Base-by-base conservation (phyloP, 2,797 vertebrate species). In the Danio choprae region DNA sequence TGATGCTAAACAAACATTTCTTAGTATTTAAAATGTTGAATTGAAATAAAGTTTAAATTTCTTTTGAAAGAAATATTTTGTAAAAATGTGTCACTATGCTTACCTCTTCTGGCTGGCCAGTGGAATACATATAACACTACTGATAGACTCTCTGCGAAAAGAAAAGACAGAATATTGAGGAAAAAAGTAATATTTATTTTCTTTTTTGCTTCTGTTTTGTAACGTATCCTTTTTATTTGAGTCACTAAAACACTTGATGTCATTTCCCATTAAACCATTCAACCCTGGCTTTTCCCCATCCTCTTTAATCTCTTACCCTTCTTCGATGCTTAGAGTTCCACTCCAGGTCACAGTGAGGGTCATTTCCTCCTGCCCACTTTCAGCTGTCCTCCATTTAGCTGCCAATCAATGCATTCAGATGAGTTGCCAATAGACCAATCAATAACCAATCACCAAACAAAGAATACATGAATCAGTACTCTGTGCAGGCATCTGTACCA, bases 51-150 rank as follows among this genome's bases (percentile, higher is more conserved):
- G n/a, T n/a, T n/a, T n/a, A n/a, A n/a, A n/a, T n/a, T n/a, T n/a
- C n/a, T n/a, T n/a, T n/a, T n/a, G n/a, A n/a, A n/a, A n/a, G n/a
- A n/a, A n/a, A 29, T 29, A 1, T 1, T 29, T 1, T 29, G 29
- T 1, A 29, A 29, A 29, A 29, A n/a, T n/a, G n/a, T 29, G 29
- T 29, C 1, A 29, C 1, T 29, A 6, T 15, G 40, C 91, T 94
- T 88, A 98, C 98, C 98, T 97, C 89, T 99, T 99, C 84, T 99
- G 98, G 85, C 98, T 99, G 82, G 97, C 97, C 89, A 99, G 22
- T 0, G 98, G 98, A 79, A 99, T 95, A 79, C 97, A 99, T 77
- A 99, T 92, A 1, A 94, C 92, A 55, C 96, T 98, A 88, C 89
- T 96, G 81, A 99, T 94, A 85, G 90, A 94, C 86, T 99, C 98